Evolutionary conservation across 2,113 vertebrate genomes (phyloP), one percentile per base, ranked within the genome.

Genomic region (Oceanodroma tethys): DNA sequence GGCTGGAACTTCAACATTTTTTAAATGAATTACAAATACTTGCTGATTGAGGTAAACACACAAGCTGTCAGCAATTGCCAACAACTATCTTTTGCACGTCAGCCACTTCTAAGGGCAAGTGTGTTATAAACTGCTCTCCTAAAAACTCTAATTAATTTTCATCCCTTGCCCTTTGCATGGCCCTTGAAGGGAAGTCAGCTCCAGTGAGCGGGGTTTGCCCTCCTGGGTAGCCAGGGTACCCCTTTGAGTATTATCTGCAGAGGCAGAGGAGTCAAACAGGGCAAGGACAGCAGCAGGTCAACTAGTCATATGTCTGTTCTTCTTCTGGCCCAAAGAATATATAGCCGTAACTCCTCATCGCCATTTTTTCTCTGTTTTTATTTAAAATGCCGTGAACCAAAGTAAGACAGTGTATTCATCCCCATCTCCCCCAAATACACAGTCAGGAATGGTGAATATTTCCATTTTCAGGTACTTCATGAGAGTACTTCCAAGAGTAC

Each of bases 41-140:
- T 96, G 62, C 81, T 87, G 86, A 89, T 94, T 91, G 91, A 91
- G 78, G 89, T 96, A 95, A 97, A 93, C 71, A 86, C 48, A 63
- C 78, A 82, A 85, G 55, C 92, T 75, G 78, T 91, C 95, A 87
- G 87, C 70, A 65, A 67, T 70, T 48, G 36, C 91, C 84, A 91
- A 32, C 81, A 91, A 36, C 78, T 62, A 21, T 81, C 86, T 82
- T 71, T 16, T 94, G 73, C 67, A 73, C 2, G 3, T 91, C 91
- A 94, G 70, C 70, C 88, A 73, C 92, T 95, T 96, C 36, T 14
- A 89, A 90, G 74, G 81, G 71, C 66, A 96, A 96, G 43, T 11
- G 11, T 82, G 12, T 63, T 82, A 76, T 53, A 82, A 91, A 71
- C 68, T 88, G 21, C 20, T 45, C 34, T 80, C 66, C 92, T 88